Conservation (phyloP, 2,888 invertebrate genomes). For the Platynereis dumerilii region DNA sequence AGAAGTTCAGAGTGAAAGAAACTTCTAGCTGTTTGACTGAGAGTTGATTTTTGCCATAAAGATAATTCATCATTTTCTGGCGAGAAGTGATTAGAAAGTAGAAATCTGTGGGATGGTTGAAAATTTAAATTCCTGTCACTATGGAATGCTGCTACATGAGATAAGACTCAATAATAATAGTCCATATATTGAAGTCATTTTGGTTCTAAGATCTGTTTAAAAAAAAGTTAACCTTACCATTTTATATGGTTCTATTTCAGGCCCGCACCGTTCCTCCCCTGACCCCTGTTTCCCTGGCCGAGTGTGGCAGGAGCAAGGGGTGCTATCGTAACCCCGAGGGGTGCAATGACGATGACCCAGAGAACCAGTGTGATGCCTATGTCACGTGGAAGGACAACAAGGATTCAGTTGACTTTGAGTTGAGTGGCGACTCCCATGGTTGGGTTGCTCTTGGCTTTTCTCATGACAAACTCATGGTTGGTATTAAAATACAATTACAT, state of each 20-base stretch:
- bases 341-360: slow-evolving; percentile 46
- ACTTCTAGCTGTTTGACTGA: neutral
- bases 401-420: slow-evolving; percentile 41
- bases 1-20: neutral
- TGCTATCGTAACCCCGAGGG: slow-evolving; percentile 58
- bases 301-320: slow-evolving; percentile 56
- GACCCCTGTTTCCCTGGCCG: slow-evolving; percentile 44
- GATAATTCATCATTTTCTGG: no score
- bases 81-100: no score
- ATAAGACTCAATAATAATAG: no score
- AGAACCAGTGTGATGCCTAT: slow-evolving; percentile 49
- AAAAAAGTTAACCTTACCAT: no score
- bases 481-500: slow-evolving; percentile 17
- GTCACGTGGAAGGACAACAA: slow-evolving; percentile 53
- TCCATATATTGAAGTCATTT: no score
- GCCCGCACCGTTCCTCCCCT: slow-evolving; percentile 36
- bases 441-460: slow-evolving; percentile 58
- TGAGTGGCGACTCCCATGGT: slow-evolving; percentile 52
- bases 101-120: no score
- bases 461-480: slow-evolving; percentile 57
- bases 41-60: no score
- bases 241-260: slow-evolving; percentile 7
- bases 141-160: no score
- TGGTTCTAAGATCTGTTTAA: no score
- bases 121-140: no score